phyloP scores from a whole-genome alignment of 2,888 invertebrate species.

The Monochamus alternatus region DNA sequence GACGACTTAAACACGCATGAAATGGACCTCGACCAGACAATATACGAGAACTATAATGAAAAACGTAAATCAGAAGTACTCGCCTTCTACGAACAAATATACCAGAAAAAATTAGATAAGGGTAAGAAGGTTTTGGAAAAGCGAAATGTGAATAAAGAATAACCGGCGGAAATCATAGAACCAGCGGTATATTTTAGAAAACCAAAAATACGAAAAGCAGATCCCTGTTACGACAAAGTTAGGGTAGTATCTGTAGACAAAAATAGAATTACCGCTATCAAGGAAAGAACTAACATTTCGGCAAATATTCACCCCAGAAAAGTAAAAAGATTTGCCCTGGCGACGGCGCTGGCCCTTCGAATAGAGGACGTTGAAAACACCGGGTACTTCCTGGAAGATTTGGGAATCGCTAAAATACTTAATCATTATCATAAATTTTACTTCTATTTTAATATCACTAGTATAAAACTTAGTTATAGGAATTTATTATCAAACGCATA shows the following conservation, averaged over 20 bases:
- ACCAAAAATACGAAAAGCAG: background rate
- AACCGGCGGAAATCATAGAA: background rate
- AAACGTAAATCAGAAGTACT: background rate
- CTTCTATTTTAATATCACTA: background rate
- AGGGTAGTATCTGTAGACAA: background rate
- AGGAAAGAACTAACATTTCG: background rate
- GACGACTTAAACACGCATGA: constrained; percentile 4
- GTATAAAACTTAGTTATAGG: too few relatives aligned
- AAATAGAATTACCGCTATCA: background rate
- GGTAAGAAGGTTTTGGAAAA: background rate
- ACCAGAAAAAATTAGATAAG: constrained; percentile 1
- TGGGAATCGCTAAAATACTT: background rate
- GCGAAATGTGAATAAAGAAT: background rate
- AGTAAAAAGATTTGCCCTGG: background rate
- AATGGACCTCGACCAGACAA: background rate
- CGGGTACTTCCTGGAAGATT: background rate
- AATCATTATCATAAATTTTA: background rate
- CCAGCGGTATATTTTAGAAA: background rate
- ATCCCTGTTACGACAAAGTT: too few relatives aligned
- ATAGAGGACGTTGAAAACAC: background rate
- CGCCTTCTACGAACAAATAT: background rate
- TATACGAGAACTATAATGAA: background rate
- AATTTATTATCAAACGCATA: too few relatives aligned
- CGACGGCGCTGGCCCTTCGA: background rate
- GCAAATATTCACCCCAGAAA: background rate